phyloP scores from a whole-genome alignment of 2,797 vertebrate species.

The Xenentodon cancila region DNA sequence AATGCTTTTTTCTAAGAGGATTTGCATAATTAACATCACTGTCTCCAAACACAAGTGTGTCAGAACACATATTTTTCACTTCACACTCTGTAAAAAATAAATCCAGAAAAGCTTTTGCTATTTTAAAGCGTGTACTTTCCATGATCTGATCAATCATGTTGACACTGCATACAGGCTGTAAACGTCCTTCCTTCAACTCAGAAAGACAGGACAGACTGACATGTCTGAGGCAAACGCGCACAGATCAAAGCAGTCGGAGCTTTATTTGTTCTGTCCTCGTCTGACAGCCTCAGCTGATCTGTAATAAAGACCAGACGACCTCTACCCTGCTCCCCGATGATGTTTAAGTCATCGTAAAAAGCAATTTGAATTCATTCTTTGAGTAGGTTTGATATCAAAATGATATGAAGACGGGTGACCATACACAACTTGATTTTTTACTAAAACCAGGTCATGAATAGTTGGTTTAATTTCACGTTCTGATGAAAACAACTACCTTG shows the following conservation, averaged over 20 bases:
- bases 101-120: too few relatives aligned
- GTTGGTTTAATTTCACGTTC: too few relatives aligned
- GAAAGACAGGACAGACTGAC: not conserved
- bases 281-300: constrained; percentile 5
- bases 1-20: too few relatives aligned
- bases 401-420: too few relatives aligned
- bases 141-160: not conserved
- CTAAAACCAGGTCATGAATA: too few relatives aligned
- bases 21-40: too few relatives aligned
- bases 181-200: not conserved
- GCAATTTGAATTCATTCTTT: not conserved
- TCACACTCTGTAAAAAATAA: too few relatives aligned
- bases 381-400: not conserved
- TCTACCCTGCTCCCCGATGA: not conserved
- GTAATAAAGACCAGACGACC: constrained; percentile 1
- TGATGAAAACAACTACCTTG: too few relatives aligned
- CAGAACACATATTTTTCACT: too few relatives aligned
- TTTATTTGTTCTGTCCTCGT: constrained; percentile 13
- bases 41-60: too few relatives aligned
- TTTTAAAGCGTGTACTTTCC: too few relatives aligned
- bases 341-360: not conserved
- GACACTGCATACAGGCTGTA: not conserved
- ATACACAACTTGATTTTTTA: too few relatives aligned
- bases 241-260: constrained; percentile 5
- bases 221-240: not conserved